Base-by-base conservation (phyloP, 2,888 invertebrate species). In the Netelia virgata region DNA sequence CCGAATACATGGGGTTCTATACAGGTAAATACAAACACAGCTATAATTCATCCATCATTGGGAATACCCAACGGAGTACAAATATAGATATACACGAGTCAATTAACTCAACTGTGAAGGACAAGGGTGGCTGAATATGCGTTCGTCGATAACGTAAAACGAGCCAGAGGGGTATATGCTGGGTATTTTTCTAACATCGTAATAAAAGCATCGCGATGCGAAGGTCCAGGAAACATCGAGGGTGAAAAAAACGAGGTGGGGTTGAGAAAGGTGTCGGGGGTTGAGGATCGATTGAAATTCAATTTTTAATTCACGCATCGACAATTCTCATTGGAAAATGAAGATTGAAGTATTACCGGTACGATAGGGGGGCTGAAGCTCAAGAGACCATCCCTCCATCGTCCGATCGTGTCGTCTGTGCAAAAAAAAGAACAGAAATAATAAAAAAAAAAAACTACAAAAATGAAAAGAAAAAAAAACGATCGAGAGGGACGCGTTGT, bases 271-370 rank as follows among this genome's bases (percentile, higher is more conserved):
- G 36, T 36, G 36, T 36, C 36, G 36, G 5, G 36, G 36, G 36
- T 5, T 36, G 36, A 36, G 36, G 36, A 6, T 36, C 36, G 83
- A 88, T 84, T 79, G 86, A 84, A 88, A 88, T 83, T 83, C 83
- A 86, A 88, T 87, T 88, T 87, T 87, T 87, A 83, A 89, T 88
- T 89, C 88, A 86, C 88, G 88, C 89, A 86, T 84, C 84, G 87
- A 53, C 84, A 87, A 84, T 84, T 86, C 86, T 61, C 85, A 77
- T 86, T 76, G 75, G 79, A 74, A 78, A 61, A 74, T 59, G 83
- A 72, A 66, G 80, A 80, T 83, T 85, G 80, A 81, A 83, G 78
- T 77, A 83, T 79, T 70, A 72, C 43, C 78, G 75, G 84, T 78
- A 55, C 69, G 36, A 41, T 63, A 64, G 28, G 69, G 76, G 76